Base-by-base conservation (phyloP, 2,888 invertebrate species). In the Mystacides longicornis region DNA sequence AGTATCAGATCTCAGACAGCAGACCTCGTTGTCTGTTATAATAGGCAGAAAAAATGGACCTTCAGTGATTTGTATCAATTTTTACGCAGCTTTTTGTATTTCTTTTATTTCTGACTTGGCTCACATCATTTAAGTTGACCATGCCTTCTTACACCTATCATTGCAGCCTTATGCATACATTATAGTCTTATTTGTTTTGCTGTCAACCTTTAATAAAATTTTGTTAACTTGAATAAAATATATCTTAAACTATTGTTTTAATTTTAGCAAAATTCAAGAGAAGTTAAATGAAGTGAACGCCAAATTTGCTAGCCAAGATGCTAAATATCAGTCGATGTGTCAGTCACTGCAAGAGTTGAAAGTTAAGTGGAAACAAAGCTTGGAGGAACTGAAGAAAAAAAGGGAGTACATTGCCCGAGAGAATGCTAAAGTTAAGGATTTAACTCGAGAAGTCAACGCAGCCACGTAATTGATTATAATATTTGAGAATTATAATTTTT, bases 221-320 rank as follows among this genome's bases (percentile, higher is more conserved):
- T 5, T 27, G 27, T 27, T 7, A 27, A 27, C 27, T 27, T 7
- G 7, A 5, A 27, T 27, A 11, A 11, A 27, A 27, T 27, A n/a
- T 43, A 43, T 16, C 9, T 14, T 11, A 5, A 11, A 43, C 16
- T 3, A n/a, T 11, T 14, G 33, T 19, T 21, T 5, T 5, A 5
- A 31, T 52, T 61, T 65, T 64, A 46, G 60, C 60, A 48, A 56
- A 67, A 60, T 78, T 20, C 73, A 74, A 63, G 63, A 65, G 2
- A 67, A 73, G 19, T 62, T 77, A 7, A 66, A 73, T 18, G 69
- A 73, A 56, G 73, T 73, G 54, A 67, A 62, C 1, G 59, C 62
- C 11, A 62, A 68, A 23, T 72, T 71, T 54, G 63, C 66, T 0
- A 61, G 66, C 0, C 59, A 77, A 18, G 73, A 76, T n/a, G 70